Percentiles rank a stretch among this genome's conserved stretches.
phyloP scores from a whole-genome alignment of 2,113 vertebrate genomes.

The Crocuta crocuta region DNA sequence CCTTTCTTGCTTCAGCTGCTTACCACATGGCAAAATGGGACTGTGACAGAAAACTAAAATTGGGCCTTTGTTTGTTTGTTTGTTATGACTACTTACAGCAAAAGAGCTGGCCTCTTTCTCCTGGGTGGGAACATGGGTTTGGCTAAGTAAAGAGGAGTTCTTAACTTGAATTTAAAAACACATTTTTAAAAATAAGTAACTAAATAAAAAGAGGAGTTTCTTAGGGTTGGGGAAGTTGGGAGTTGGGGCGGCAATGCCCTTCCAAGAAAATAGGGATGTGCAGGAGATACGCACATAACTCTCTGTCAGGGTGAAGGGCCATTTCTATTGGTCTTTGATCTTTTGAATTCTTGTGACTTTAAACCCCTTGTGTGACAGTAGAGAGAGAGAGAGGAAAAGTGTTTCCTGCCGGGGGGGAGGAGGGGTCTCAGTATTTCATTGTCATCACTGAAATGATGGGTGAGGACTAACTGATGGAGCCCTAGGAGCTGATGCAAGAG shows the following conservation, averaged over 20 bases:
- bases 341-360: neutral
- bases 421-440: neutral
- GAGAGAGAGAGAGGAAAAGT: neutral
- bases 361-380: neutral
- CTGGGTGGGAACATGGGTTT: neutral
- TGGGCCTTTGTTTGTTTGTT: too few relatives aligned
- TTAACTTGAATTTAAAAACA: neutral
- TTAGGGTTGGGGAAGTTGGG: neutral
- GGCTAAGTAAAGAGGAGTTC: neutral
- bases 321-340: neutral
- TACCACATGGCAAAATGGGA: neutral
- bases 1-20: neutral
- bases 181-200: too few relatives aligned
- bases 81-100: neutral
- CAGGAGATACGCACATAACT: neutral
- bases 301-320: neutral
- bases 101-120: neutral
- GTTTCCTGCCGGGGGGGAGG: accelerated
- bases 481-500: neutral
- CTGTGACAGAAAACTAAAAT: neutral
- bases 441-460: accelerated
- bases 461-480: neutral
- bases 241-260: neutral
- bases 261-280: neutral
- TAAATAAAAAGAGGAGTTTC: neutral